Percentiles rank a stretch among this genome's conserved stretches.
Conservation (phyloP, 1,140 invertebrate genomes). For the Whitmania pigra region DNA sequence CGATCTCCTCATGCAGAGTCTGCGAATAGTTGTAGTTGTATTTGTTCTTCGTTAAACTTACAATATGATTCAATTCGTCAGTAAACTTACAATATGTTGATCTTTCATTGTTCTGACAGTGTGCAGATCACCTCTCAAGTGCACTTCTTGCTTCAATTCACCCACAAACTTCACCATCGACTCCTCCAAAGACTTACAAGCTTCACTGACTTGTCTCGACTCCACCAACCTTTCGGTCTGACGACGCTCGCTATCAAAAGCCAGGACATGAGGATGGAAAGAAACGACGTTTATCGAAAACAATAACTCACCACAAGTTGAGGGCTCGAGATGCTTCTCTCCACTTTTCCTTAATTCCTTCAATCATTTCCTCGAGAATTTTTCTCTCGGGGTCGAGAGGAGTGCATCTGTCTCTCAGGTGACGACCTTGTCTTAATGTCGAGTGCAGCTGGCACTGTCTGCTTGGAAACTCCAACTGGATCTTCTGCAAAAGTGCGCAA, state of each 20-base stretch:
- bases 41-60: too few species aligned
- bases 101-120: conserved; percentile 8
- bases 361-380: conserved; percentile 67
- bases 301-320: not conserved
- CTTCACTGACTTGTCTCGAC: not conserved
- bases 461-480: conserved; percentile 4
- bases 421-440: conserved; percentile 78
- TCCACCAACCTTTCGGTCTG: not conserved
- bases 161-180: not conserved
- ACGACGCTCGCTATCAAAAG: not conserved
- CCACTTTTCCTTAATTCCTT: conserved; percentile 86
- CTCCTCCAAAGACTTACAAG: not conserved
- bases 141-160: not conserved
- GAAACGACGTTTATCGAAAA: not conserved
- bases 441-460: conserved; percentile 1
- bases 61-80: too few species aligned
- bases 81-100: conserved; percentile 1
- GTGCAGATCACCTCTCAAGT: conserved; percentile 4
- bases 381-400: conserved; percentile 65
- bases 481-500: not conserved
- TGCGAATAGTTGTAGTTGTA: too few species aligned
- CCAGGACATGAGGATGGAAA: conserved; percentile 19
- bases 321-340: not conserved
- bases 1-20: too few species aligned
- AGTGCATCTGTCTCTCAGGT: conserved; percentile 82